phyloP scores from a whole-genome alignment of 2,888 invertebrate species.

The Macropis europaea region DNA sequence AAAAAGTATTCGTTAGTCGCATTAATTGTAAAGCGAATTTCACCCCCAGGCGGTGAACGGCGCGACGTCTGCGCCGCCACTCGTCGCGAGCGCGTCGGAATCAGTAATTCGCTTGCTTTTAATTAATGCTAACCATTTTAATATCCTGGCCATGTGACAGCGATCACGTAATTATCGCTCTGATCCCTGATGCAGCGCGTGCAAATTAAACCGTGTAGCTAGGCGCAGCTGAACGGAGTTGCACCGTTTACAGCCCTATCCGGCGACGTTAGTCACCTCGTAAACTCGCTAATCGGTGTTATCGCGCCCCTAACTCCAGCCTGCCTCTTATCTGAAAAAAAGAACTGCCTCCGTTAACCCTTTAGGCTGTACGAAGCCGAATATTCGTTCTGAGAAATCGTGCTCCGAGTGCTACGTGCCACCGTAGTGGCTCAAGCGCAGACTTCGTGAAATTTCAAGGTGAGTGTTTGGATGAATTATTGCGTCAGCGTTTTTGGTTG shows the following conservation, averaged over 20 bases:
- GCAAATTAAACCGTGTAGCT: slow-evolving; percentile 46
- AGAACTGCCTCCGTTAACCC: too few species aligned
- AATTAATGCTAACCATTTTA: slow-evolving; percentile 66
- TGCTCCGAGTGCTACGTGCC: too few species aligned
- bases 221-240: slow-evolving; percentile 36
- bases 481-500: too few species aligned
- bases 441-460: too few species aligned
- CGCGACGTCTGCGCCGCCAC: background rate
- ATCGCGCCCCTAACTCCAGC: slow-evolving; percentile 1
- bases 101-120: slow-evolving; percentile 48
- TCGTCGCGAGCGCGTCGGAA: background rate
- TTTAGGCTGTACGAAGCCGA: too few species aligned
- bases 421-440: too few species aligned
- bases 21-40: background rate
- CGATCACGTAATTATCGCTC: slow-evolving; percentile 50
- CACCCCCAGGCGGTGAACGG: background rate
- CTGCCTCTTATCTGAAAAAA: background rate
- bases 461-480: too few species aligned
- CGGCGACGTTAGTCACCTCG: slow-evolving; percentile 20
- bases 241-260: slow-evolving; percentile 24
- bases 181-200: slow-evolving; percentile 34
- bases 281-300: slow-evolving; percentile 24
- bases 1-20: background rate
- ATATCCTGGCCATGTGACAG: slow-evolving; percentile 47
- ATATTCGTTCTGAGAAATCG: too few species aligned